Conservation (phyloP, 2,888 invertebrate species). For the Julus scandinavius region DNA sequence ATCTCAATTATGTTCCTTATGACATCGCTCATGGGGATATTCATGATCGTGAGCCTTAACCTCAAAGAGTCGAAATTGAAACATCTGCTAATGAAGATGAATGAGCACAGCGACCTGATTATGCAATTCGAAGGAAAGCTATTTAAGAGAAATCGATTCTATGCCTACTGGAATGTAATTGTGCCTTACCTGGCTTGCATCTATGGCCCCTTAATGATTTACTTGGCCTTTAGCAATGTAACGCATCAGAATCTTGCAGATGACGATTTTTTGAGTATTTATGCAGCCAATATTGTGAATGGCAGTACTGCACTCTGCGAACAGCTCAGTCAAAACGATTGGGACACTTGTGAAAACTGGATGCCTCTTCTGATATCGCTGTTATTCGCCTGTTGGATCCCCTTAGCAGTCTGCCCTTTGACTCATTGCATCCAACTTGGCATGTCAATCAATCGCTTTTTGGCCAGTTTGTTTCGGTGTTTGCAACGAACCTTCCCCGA, state of each 20-base stretch:
- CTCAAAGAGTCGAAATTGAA: background rate
- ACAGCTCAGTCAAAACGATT: background rate
- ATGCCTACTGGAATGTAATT: background rate
- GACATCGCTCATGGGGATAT: background rate
- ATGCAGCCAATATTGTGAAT: background rate
- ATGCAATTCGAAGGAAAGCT: background rate
- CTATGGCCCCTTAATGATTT: background rate
- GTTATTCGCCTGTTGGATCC: background rate
- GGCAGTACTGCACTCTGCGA: background rate
- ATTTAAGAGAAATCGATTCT: background rate
- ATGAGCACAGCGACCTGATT: background rate
- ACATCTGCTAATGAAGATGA: background rate
- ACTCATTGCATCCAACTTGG: background rate
- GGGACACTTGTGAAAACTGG: background rate
- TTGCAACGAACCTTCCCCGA: conserved; percentile 3
- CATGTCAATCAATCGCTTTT: background rate
- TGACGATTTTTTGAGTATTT: background rate
- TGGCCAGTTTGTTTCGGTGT: background rate
- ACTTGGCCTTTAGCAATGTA: background rate
- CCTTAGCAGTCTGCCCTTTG: background rate
- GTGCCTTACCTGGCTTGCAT: background rate
- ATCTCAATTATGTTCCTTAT: conserved; percentile 1
- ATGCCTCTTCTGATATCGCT: background rate
- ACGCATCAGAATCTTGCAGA: background rate
- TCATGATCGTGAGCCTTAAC: background rate